Evolutionary conservation across 2,888 invertebrate genomes (phyloP).

Genomic region (Hydropsyche betteni): DNA sequence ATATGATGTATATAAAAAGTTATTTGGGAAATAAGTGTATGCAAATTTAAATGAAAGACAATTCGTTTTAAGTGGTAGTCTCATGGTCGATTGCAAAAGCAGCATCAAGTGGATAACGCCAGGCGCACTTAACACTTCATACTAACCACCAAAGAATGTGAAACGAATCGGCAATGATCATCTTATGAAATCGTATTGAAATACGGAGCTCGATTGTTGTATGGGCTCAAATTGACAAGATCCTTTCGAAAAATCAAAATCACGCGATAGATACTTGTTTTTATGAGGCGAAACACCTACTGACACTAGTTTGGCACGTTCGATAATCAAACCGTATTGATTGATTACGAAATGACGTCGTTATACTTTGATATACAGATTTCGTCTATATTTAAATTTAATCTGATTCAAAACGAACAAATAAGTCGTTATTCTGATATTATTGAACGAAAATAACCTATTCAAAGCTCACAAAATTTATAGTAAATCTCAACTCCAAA

Average conservation of each 20-base stretch:
- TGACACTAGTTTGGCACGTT: neutral
- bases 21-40: no score
- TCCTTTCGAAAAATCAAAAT: slow-evolving; percentile 36
- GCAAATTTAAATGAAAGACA: no score
- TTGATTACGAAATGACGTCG: neutral
- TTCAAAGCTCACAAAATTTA: no score
- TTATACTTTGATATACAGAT: neutral
- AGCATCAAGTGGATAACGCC: slow-evolving; percentile 34
- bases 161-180: neutral
- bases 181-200: slow-evolving; percentile 48
- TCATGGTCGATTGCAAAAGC: slow-evolving; percentile 17
- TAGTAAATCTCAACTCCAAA: no score
- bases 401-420: no score
- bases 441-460: no score
- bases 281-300: slow-evolving; percentile 19
- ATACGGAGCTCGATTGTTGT: slow-evolving; percentile 37
- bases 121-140: slow-evolving; percentile 28
- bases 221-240: slow-evolving; percentile 29
- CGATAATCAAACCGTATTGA: no score
- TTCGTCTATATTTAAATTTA: neutral
- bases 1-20: no score
- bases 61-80: neutral
- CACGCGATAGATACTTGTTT: neutral
- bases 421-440: no score
- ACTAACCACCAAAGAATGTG: slow-evolving; percentile 8